Evolutionary conservation across 2,888 invertebrate species (phyloP), one percentile per base, ranked within the genome.

Genomic region (Encarsia formosa): DNA sequence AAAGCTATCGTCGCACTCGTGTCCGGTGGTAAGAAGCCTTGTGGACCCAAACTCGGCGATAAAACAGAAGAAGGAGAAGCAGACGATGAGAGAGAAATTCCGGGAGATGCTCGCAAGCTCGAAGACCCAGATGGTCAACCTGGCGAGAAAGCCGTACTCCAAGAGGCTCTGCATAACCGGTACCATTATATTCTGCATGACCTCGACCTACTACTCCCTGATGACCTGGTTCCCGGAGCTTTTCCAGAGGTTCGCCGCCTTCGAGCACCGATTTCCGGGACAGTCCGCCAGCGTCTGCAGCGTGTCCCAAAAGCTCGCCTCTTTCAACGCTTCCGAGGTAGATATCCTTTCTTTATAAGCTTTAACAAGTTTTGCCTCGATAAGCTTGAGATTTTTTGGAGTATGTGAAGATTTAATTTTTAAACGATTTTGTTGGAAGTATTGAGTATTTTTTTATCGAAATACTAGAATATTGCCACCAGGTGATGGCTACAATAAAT

Each of bases 221-320:
- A 90, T 89, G 85, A 81, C 91, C 69, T 92, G 92, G 92, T 89
- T 92, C 75, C 91, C 91, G 9, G 91, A 91, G 71, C 74, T 92
- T 61, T 91, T 92, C 76, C 63, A 64, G 73, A 83, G 91, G 46
- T 88, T 88, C 72, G 86, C 87, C 63, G 82, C 83, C 63, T 88
- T 83, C 69, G 87, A 88, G 67, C 70, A 74, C 19, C 71, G 76
- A 4, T 80, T 83, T 76, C 86, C 87, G 2, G 81, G 81, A 60
- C 78, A 80, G 37, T 78, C 80, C 0, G 86, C 87, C 0, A 84
- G 86, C 0, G 85, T 89, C 15, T 89, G 88, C 69, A 84, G 85
- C 61, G 84, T 88, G 3, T 85, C 86, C 5, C 38, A 52, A 24
- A 46, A 35, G 9, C 18, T 54, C 9, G 23, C 29, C 2, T 4